A percentile compares a stretch with the other conserved stretches of the same genome.
Conservation (phyloP, 2,797 vertebrate species). For the Cetoscarus ocellatus region DNA sequence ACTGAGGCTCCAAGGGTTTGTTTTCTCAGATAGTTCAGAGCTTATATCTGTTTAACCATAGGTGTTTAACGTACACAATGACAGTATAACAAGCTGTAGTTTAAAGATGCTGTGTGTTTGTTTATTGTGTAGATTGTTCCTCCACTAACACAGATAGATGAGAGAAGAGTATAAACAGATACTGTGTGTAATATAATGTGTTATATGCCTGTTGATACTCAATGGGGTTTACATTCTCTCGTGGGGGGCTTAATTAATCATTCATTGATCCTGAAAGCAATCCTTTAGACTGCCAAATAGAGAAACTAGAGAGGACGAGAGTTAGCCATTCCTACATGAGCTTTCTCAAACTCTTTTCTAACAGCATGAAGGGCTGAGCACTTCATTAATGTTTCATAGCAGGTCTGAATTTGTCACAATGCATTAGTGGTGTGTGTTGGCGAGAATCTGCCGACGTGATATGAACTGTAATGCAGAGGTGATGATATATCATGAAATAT, state of each 20-base stretch:
- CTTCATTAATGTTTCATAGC: no score
- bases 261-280: constrained; percentile 49
- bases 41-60: neutral
- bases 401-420: no score
- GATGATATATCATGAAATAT: no score
- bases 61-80: neutral
- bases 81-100: neutral
- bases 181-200: neutral
- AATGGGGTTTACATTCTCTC: neutral
- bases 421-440: no score
- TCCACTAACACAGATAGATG: neutral
- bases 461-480: no score
- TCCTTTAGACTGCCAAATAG: constrained; percentile 1
- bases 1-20: neutral
- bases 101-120: no score
- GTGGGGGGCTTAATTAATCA: constrained; percentile 31
- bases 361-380: no score
- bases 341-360: neutral
- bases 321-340: neutral
- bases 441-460: no score
- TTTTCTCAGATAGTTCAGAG: neutral
- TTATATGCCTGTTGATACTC: constrained; percentile 10
- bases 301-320: constrained; percentile 1
- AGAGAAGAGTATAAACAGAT: neutral
- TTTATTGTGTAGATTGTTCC: no score